phyloP scores from a whole-genome alignment of 1,140 invertebrate species.

The Anoplolepis gracilipes region DNA sequence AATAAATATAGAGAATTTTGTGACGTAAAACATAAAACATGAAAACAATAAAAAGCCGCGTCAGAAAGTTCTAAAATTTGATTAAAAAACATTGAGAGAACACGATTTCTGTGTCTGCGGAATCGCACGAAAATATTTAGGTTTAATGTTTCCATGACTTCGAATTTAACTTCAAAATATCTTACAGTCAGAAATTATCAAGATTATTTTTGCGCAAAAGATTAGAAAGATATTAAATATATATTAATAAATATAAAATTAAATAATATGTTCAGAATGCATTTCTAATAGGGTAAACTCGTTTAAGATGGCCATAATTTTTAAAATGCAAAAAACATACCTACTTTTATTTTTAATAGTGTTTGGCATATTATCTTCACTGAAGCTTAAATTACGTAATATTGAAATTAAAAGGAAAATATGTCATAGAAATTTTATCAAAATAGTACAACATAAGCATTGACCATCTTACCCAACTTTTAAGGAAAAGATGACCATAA shows the following conservation, averaged over 20 bases:
- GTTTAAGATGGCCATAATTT: too few relatives aligned
- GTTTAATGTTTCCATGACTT: background rate
- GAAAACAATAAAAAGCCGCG: background rate
- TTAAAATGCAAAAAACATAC: too few relatives aligned
- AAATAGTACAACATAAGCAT: too few relatives aligned
- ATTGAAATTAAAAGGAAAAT: too few relatives aligned
- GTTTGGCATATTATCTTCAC: too few relatives aligned
- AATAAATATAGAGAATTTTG: background rate
- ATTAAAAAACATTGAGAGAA: slow-evolving; percentile 10
- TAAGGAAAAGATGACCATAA: too few relatives aligned
- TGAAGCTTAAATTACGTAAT: too few relatives aligned
- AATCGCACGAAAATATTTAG: background rate
- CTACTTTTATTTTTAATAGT: too few relatives aligned
- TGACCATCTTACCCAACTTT: too few relatives aligned
- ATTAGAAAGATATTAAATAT: too few relatives aligned
- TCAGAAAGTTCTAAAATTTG: background rate
- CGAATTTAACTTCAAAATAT: background rate
- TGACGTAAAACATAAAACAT: background rate
- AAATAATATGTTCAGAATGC: background rate
- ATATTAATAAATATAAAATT: background rate
- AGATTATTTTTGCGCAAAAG: background rate
- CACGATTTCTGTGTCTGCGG: background rate
- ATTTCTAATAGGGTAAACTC: too few relatives aligned
- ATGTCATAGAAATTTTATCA: too few relatives aligned
- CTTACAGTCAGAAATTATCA: background rate